These are phyloP conservation scores for Ctenosaura bakeri DNA, from an alignment of 2,797 vertebrate genomes.

Conservation along the genomic window DNA sequence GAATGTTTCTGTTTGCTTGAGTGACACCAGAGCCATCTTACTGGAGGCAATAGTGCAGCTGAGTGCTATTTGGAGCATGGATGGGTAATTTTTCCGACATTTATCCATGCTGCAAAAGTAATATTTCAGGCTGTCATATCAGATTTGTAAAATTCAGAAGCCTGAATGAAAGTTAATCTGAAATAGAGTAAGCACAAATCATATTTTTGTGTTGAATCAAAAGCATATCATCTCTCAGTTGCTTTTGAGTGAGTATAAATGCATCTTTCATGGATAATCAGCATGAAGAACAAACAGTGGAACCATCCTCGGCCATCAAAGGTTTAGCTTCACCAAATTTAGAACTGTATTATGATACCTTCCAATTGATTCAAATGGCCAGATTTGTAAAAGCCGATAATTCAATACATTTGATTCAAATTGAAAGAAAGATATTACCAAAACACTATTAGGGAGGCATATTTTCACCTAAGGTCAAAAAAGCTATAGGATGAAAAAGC, in stretches of 20 bases:
- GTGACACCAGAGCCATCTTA: slow-evolving; percentile 48
- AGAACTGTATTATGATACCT: too few species aligned
- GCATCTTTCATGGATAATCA: slow-evolving; percentile 13
- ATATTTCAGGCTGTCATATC: slow-evolving; percentile 58
- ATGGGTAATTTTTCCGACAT: slow-evolving; percentile 67
- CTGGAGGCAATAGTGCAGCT: slow-evolving; percentile 56
- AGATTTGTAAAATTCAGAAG: slow-evolving; percentile 61
- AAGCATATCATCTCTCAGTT: slow-evolving; percentile 31
- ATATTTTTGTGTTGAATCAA: slow-evolving; percentile 20
- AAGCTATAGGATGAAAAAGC: too few species aligned
- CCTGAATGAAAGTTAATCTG: slow-evolving; percentile 55
- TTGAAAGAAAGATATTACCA: too few species aligned
- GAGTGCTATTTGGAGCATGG: slow-evolving; percentile 60
- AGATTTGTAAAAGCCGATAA: too few species aligned
- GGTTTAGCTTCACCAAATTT: neutral
- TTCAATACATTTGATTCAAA: too few species aligned
- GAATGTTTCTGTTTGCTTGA: slow-evolving; percentile 57
- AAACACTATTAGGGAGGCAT: too few species aligned
- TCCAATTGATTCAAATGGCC: too few species aligned
- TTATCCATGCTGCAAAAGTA: slow-evolving; percentile 61
- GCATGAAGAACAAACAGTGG: neutral
- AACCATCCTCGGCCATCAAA: neutral
- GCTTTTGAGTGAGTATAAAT: neutral
- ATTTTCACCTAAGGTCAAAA: too few species aligned
- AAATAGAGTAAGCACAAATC: slow-evolving; percentile 52